phyloP scores from a whole-genome alignment of 1,140 invertebrate genomes.

The Neodiprion pinetum region DNA sequence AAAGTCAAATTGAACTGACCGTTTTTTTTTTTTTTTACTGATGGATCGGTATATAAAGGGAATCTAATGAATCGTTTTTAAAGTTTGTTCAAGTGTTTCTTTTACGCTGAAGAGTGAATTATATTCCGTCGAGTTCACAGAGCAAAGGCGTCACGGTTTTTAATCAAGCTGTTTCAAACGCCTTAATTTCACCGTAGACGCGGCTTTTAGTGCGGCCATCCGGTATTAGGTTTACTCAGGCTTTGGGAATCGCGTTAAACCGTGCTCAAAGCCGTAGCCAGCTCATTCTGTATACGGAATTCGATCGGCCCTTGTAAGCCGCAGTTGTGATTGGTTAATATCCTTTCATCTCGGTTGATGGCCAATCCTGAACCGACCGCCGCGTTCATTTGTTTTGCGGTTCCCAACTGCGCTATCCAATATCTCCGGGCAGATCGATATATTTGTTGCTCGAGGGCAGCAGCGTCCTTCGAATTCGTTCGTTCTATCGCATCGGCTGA shows the following conservation, averaged over 20 bases:
- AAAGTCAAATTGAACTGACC: too few relatives aligned
- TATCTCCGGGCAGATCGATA: neutral
- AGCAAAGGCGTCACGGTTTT: neutral
- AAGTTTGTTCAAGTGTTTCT: too few relatives aligned
- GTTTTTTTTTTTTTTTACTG: too few relatives aligned
- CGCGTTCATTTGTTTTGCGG: conserved; percentile 4
- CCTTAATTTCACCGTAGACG: neutral
- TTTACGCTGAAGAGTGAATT: too few relatives aligned
- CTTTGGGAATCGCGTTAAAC: neutral
- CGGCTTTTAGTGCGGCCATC: neutral
- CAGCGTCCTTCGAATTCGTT: too few relatives aligned
- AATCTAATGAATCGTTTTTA: too few relatives aligned
- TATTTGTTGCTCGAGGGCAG: neutral
- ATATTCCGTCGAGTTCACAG: too few relatives aligned
- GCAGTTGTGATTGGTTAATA: conserved; percentile 5
- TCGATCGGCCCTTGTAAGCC: conserved; percentile 2
- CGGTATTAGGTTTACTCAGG: neutral
- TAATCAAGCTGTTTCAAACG: neutral
- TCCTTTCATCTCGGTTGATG: conserved; percentile 4
- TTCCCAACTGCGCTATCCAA: neutral
- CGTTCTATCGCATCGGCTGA: too few relatives aligned
- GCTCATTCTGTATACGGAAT: neutral
- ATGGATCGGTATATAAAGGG: too few relatives aligned
- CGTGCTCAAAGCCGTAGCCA: neutral
- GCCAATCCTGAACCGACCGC: neutral